A percentile compares a stretch with the other conserved stretches of the same genome.
These are phyloP conservation scores for Meteorus cinctellus DNA, from an alignment of 2,888 invertebrate species.

Conservation along the genomic window DNA sequence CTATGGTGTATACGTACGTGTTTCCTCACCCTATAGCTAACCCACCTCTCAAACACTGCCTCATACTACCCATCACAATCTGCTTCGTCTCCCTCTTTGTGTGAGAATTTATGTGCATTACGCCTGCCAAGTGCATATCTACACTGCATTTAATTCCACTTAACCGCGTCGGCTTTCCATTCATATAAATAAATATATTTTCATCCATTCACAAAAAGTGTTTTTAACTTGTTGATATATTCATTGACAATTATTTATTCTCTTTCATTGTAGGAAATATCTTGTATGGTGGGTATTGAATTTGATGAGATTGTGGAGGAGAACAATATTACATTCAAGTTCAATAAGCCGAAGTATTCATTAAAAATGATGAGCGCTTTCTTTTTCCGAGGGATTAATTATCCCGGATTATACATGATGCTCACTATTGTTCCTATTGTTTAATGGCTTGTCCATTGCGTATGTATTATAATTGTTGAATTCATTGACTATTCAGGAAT, in stretches of 20 bases:
- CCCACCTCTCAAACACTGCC: constrained; percentile 4
- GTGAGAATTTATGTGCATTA: constrained; percentile 33
- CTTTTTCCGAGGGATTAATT: neutral
- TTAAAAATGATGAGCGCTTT: neutral
- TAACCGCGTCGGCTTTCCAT: constrained; percentile 13
- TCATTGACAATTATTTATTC: neutral
- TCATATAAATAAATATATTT: constrained; percentile 8
- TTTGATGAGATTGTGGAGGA: too few species aligned
- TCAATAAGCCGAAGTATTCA: too few species aligned
- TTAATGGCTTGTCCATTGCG: neutral
- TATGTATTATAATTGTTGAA: neutral
- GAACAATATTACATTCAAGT: too few species aligned
- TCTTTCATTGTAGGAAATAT: neutral
- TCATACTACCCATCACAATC: constrained; percentile 20
- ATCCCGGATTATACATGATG: constrained; percentile 1
- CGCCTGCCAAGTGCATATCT: constrained; percentile 33
- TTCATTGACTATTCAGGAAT: neutral
- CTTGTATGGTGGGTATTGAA: too few species aligned
- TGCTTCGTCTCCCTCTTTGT: constrained; percentile 30
- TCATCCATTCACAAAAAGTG: neutral
- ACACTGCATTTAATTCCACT: constrained; percentile 24
- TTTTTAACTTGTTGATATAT: neutral
- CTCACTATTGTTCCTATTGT: constrained; percentile 2
- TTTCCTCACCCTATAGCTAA: constrained; percentile 32
- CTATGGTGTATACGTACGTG: constrained; percentile 30